A percentile compares a stretch with the other conserved stretches of the same genome.
These are phyloP conservation scores for Polyodon spathula DNA, from an alignment of 2,113 vertebrate genomes.

Conservation along the genomic window DNA sequence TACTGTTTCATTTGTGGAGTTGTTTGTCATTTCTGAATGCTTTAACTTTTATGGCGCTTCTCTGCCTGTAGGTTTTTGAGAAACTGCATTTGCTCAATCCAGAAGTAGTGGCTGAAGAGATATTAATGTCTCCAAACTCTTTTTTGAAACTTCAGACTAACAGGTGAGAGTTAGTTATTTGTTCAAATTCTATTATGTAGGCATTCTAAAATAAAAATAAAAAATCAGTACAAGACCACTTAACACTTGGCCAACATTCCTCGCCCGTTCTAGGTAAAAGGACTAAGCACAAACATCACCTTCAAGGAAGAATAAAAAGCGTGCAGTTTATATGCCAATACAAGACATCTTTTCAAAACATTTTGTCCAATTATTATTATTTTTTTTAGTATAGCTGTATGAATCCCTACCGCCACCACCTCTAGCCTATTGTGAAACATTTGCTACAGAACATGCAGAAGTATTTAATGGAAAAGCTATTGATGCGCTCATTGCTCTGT, in stretches of 20 bases:
- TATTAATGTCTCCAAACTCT: conserved; percentile 67
- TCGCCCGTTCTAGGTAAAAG: background rate
- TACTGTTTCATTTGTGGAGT: too few relatives aligned
- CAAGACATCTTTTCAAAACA: too few relatives aligned
- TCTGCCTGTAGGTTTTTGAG: conserved; percentile 77
- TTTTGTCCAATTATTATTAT: too few relatives aligned
- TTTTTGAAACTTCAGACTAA: conserved; percentile 58
- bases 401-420: background rate
- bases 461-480: background rate
- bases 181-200: background rate
- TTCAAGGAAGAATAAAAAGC: background rate
- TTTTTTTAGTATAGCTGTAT: background rate
- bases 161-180: conserved; percentile 40
- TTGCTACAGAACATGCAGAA: background rate
- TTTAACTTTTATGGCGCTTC: too few relatives aligned
- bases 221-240: background rate
- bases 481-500: background rate
- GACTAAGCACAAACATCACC: background rate
- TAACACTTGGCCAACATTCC: background rate
- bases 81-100: conserved; percentile 71
- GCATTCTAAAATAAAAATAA: background rate
- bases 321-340: background rate
- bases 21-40: too few relatives aligned
- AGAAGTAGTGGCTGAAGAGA: conserved; percentile 61
- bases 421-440: too few relatives aligned